These are phyloP conservation scores for Eupithecia subfuscata DNA, from an alignment of 2,888 invertebrate species.

Conservation along the genomic window DNA sequence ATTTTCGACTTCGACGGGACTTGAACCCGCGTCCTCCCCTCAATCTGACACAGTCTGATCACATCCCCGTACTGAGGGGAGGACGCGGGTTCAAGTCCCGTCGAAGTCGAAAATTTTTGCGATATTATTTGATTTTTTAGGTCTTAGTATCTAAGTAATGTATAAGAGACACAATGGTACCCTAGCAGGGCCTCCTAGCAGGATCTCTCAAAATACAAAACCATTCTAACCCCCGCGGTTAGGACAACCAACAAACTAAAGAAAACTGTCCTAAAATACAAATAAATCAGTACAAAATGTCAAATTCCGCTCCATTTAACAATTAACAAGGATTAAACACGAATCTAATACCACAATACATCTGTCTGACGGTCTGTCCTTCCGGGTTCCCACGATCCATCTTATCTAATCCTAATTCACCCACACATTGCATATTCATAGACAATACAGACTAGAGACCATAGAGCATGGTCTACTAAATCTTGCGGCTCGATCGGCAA, in stretches of 20 bases:
- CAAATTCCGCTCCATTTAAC: conserved; percentile 40
- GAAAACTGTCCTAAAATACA: neutral
- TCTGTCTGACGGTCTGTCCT: conserved; percentile 20
- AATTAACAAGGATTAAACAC: conserved; percentile 37
- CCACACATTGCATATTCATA: conserved; percentile 50
- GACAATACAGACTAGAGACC: conserved; percentile 4
- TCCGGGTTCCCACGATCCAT: conserved; percentile 60
- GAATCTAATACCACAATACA: conserved; percentile 39
- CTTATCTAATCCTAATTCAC: conserved; percentile 51
- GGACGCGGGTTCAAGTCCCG: too few relatives aligned
- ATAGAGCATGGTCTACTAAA: conserved; percentile 29
- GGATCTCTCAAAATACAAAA: neutral
- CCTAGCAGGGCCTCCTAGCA: too few relatives aligned
- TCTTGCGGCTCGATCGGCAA: conserved; percentile 49
- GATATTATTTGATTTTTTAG: too few relatives aligned
- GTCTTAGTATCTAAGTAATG: too few relatives aligned
- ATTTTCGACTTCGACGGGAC: too few relatives aligned
- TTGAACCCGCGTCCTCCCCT: too few relatives aligned
- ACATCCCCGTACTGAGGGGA: too few relatives aligned
- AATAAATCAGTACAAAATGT: conserved; percentile 14
- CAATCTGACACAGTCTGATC: too few relatives aligned
- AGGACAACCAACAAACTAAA: neutral
- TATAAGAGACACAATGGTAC: too few relatives aligned
- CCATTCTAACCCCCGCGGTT: neutral
- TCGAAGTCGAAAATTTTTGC: too few relatives aligned